Evolutionary conservation across 92 coral and sea anemone species (phyloP).

Genomic region (Isaurus tuberculatus): DNA sequence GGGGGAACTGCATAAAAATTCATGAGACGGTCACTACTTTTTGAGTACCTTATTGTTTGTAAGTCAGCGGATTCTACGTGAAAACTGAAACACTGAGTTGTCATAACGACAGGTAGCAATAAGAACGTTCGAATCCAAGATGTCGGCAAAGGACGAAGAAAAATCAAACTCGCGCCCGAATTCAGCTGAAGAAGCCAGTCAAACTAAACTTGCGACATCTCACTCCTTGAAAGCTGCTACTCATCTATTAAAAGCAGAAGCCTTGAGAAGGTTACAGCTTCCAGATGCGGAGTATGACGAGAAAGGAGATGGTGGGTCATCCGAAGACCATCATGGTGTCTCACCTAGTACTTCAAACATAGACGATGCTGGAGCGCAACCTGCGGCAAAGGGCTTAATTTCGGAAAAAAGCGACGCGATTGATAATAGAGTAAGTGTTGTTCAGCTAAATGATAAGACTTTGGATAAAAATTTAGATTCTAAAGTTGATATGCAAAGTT

Average conservation of each 20-base stretch:
- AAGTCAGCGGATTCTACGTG: slow-evolving; percentile 35
- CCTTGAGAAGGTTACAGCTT: slow-evolving; percentile 85
- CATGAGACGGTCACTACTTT: not conserved
- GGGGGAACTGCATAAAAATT: not conserved
- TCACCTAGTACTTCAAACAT: slow-evolving; percentile 14
- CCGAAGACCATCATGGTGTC: slow-evolving; percentile 42
- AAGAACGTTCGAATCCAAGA: slow-evolving; percentile 73
- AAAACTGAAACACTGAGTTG: slow-evolving; percentile 42
- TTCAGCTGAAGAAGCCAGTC: slow-evolving; percentile 55
- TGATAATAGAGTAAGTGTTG: not conserved
- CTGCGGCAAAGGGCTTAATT: not conserved
- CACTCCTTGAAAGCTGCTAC: slow-evolving; percentile 75
- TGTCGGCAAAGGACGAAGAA: slow-evolving; percentile 83
- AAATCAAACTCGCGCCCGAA: slow-evolving; percentile 57
- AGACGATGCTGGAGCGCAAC: slow-evolving; percentile 9
- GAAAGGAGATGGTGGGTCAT: not conserved
- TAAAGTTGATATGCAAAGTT: not conserved
- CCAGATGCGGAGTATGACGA: slow-evolving; percentile 72
- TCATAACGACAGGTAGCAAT: slow-evolving; percentile 67
- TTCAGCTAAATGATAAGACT: not conserved
- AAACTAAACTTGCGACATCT: slow-evolving; percentile 42
- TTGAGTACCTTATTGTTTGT: not conserved
- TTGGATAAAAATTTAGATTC: not conserved
- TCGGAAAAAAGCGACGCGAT: slow-evolving; percentile 19
- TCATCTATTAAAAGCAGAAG: slow-evolving; percentile 90